These are phyloP conservation scores for Rhagonycha lutea DNA, from an alignment of 2,888 invertebrate species.

Conservation along the genomic window DNA sequence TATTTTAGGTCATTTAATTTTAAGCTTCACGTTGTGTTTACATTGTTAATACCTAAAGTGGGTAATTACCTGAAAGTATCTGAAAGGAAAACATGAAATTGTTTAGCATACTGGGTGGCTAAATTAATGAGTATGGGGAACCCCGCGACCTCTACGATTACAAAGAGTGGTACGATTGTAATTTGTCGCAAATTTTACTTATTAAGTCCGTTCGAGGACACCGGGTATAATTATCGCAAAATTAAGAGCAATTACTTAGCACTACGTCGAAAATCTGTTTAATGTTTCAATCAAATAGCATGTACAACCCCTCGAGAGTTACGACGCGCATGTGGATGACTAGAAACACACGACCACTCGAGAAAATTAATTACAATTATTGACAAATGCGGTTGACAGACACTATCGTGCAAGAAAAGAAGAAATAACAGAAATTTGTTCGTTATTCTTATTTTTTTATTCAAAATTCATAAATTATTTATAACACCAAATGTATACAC, in stretches of 20 bases:
- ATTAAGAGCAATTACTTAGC: not conserved
- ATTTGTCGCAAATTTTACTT: not conserved
- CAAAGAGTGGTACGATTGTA: not conserved
- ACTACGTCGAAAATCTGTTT: constrained; percentile 7
- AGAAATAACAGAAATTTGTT: not conserved
- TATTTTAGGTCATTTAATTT: not conserved
- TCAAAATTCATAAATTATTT: constrained; percentile 17
- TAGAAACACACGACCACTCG: constrained; percentile 34
- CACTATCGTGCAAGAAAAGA: constrained; percentile 7
- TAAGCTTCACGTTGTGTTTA: not conserved
- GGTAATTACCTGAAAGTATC: not conserved
- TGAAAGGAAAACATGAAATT: not conserved
- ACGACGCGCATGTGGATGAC: constrained; percentile 11
- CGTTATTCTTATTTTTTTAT: not conserved
- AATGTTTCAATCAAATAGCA: constrained; percentile 4
- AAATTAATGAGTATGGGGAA: not conserved
- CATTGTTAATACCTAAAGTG: not conserved
- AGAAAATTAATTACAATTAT: constrained; percentile 36
- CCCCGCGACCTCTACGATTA: not conserved
- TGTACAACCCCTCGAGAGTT: constrained; percentile 11
- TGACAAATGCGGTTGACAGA: constrained; percentile 35
- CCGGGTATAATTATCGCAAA: not conserved
- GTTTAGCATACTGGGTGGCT: not conserved
- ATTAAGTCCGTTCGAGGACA: not conserved
- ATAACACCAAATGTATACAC: constrained; percentile 1